Evolutionary conservation across 2,888 invertebrate species (phyloP), one percentile per base, ranked within the genome.

Genomic region (Zygothrica quintamaculata): DNA sequence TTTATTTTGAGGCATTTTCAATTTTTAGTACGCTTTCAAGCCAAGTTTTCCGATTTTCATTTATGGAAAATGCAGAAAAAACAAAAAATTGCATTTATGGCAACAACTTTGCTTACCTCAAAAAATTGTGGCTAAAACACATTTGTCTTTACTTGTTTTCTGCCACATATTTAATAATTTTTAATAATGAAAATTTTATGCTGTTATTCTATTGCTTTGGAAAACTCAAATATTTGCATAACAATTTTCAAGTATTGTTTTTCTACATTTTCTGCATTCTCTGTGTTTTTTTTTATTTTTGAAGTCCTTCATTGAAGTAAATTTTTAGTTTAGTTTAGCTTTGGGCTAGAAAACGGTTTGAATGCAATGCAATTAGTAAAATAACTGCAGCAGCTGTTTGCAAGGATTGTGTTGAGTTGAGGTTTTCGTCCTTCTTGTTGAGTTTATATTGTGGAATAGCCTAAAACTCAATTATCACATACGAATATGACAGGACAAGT

Each of bases 381-480:
- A 61, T 37, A 15, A 31, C n/a, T 13, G 16, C 43, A 29, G 29
- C 26, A 2, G 9, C n/a, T 12, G 18, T n/a, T n/a, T n/a, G n/a
- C n/a, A 34, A 13, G 6, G 29, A 29, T n/a, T n/a, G n/a, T n/a
- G n/a, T n/a, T 9, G 29, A 29, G 29, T 9, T 3, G 29, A n/a
- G n/a, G n/a, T n/a, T 29, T 43, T n/a, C n/a, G 15, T 48, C 11
- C 36, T 48, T n/a, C 36, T 48, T 44, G 44, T 31, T 50, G 29
- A 44, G 55, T 66, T 47, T 64, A 74, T 65, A 74, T 65, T 70
- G 74, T 22, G 18, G n/a, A 65, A 65, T 65, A 46, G 52, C 34
- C 65, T 42, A 65, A 77, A 78, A 74, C 82, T 65, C 76, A 82
- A 82, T 76, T 79, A 76, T 82, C 82, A 74, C 76, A 74, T 71